These are phyloP conservation scores for Luffia ferchaultella DNA, from an alignment of 2,888 invertebrate species.

Conservation along the genomic window DNA sequence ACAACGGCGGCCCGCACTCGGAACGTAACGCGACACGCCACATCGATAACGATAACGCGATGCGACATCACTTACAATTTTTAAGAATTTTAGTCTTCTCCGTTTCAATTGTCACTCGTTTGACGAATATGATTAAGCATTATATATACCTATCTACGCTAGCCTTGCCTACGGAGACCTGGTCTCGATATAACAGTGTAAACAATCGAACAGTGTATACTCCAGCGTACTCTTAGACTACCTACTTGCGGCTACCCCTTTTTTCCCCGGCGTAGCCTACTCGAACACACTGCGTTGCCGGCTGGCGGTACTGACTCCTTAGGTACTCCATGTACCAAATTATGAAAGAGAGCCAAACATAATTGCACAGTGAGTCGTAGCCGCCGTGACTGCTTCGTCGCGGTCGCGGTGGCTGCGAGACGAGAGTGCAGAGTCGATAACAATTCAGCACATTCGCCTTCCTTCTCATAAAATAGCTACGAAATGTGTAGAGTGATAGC, in stretches of 20 bases:
- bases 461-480: too few species aligned
- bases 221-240: too few species aligned
- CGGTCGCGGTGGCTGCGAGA: not conserved
- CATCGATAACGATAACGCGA: slow-evolving; percentile 53
- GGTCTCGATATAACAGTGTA: slow-evolving; percentile 34
- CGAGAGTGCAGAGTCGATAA: not conserved
- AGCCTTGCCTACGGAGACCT: slow-evolving; percentile 60
- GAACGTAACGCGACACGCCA: slow-evolving; percentile 39
- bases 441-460: not conserved
- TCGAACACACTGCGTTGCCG: too few species aligned
- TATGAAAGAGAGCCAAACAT: too few species aligned
- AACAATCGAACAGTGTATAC: not conserved
- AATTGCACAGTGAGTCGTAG: too few species aligned
- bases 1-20: slow-evolving; percentile 25
- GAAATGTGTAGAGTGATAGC: slow-evolving; percentile 34
- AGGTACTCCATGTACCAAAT: too few species aligned
- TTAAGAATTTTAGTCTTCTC: slow-evolving; percentile 62
- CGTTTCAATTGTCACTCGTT: slow-evolving; percentile 60
- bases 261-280: too few species aligned
- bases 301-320: too few species aligned
- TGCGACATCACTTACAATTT: slow-evolving; percentile 59
- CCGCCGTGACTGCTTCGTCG: too few species aligned
- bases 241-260: too few species aligned
- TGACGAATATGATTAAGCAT: slow-evolving; percentile 49
- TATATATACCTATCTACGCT: slow-evolving; percentile 59